These are phyloP conservation scores for Agrochola litura DNA, from an alignment of 2,888 invertebrate species.

Conservation along the genomic window DNA sequence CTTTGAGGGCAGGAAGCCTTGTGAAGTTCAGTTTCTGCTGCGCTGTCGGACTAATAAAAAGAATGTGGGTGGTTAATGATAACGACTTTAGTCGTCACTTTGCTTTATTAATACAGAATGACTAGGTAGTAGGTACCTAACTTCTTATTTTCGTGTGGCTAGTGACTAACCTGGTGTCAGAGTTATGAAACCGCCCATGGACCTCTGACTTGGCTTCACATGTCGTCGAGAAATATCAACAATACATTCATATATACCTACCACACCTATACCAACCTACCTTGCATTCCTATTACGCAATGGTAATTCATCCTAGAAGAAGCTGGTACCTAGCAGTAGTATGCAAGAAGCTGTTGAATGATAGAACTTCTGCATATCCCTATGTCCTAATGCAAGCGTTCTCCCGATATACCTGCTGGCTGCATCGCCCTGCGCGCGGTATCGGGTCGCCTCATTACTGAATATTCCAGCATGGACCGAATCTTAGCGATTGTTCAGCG, in stretches of 20 bases:
- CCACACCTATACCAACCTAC: too few relatives aligned
- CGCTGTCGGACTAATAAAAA: background rate
- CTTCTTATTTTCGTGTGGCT: too few relatives aligned
- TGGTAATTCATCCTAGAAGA: background rate
- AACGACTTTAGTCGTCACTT: background rate
- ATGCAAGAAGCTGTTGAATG: background rate
- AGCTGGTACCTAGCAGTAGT: background rate
- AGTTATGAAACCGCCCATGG: too few relatives aligned
- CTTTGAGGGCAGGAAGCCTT: too few relatives aligned
- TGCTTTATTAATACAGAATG: background rate
- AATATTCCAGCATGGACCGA: slow-evolving; percentile 22
- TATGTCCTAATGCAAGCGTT: background rate
- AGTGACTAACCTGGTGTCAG: too few relatives aligned
- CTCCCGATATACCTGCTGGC: slow-evolving; percentile 30
- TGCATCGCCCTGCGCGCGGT: slow-evolving; percentile 30
- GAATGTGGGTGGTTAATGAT: background rate
- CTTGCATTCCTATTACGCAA: too few relatives aligned
- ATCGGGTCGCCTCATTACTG: slow-evolving; percentile 62
- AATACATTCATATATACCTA: too few relatives aligned
- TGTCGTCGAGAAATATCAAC: too few relatives aligned
- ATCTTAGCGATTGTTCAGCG: slow-evolving; percentile 14
- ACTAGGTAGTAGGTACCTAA: background rate
- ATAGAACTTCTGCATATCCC: slow-evolving; percentile 23
- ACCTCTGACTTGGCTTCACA: too few relatives aligned
- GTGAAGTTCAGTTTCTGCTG: background rate